Conservation (phyloP, 2,797 vertebrate genomes). For the Danio kyathit region DNA sequence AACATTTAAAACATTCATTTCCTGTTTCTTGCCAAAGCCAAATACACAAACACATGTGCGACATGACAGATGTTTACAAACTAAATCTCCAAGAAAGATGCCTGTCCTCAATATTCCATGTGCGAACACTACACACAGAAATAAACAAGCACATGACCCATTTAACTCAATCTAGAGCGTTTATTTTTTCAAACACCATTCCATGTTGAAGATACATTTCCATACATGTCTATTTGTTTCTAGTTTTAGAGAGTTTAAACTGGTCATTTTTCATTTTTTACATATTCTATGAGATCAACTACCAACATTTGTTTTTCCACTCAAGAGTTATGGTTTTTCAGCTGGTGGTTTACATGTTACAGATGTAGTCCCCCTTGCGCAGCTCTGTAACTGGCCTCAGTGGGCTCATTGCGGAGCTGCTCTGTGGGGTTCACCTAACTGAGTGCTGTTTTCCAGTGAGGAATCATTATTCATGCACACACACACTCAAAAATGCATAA, state of each 20-base stretch:
- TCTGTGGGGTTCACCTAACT: background rate
- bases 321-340: conserved; percentile 15
- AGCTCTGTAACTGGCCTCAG: conserved; percentile 23
- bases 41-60: background rate
- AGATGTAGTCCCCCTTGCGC: conserved; percentile 33
- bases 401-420: conserved; percentile 18
- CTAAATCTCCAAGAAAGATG: conserved; percentile 1
- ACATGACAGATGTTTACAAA: conserved; percentile 14
- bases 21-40: background rate
- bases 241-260: background rate
- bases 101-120: background rate
- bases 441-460: background rate
- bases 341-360: conserved; percentile 13
- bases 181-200: conserved; percentile 3
- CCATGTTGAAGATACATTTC: background rate
- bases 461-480: background rate
- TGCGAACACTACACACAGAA: background rate
- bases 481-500: background rate
- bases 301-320: conserved; percentile 48
- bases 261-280: no score
- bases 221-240: background rate
- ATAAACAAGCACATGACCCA: background rate
- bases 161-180: background rate
- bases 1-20: conserved; percentile 7
- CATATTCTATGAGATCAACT: no score